phyloP scores from a whole-genome alignment of 2,113 vertebrate species.

The Oriolus oriolus region DNA sequence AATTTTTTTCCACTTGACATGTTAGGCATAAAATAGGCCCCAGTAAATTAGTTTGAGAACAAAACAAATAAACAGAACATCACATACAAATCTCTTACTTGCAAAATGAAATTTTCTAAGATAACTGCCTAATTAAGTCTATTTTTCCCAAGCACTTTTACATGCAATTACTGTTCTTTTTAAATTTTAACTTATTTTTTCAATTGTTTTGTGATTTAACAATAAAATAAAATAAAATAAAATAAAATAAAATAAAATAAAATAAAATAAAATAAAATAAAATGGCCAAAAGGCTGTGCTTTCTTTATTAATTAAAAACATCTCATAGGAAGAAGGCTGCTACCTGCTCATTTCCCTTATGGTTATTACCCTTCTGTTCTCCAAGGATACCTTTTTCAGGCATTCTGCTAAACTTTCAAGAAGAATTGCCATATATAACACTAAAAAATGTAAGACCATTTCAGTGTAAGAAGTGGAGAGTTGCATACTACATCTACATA shows the following conservation, averaged over 20 bases:
- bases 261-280: background rate
- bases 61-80: conserved; percentile 7
- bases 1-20: conserved; percentile 32
- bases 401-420: background rate
- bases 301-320: background rate
- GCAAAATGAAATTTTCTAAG: background rate
- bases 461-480: background rate
- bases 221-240: background rate
- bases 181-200: background rate
- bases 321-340: background rate
- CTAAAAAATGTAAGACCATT: background rate
- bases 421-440: background rate
- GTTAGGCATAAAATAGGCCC: background rate
- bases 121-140: background rate
- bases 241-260: background rate
- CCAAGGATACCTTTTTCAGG: background rate
- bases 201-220: background rate
- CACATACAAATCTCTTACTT: background rate
- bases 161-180: background rate
- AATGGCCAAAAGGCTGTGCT: background rate
- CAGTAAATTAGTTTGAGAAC: background rate
- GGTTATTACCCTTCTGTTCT: background rate
- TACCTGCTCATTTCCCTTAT: background rate
- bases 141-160: background rate
- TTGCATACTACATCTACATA: background rate